phyloP scores from a whole-genome alignment of 2,113 vertebrate species.

The Mirza zaza region DNA sequence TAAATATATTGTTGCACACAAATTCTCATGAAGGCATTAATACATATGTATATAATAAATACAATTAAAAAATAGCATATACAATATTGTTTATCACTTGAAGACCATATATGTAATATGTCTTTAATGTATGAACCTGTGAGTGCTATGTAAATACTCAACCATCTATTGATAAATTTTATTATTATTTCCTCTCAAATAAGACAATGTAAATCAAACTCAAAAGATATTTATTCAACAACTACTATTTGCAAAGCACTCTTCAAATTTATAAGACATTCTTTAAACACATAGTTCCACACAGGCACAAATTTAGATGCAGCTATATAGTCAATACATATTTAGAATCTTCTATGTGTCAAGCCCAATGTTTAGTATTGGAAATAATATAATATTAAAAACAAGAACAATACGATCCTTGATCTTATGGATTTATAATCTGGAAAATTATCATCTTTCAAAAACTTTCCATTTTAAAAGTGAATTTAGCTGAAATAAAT shows the following conservation, averaged over 20 bases:
- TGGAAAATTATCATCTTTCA: neutral
- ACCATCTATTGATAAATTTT: neutral
- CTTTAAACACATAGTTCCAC: neutral
- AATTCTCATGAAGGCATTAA: neutral
- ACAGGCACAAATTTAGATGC: neutral
- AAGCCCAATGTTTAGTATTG: neutral
- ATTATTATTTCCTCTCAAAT: neutral
- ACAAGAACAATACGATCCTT: neutral
- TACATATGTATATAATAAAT: neutral
- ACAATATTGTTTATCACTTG: neutral
- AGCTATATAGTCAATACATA: neutral
- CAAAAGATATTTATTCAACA: neutral
- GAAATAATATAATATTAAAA: neutral
- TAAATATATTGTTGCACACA: neutral
- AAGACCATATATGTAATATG: neutral
- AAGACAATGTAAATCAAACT: neutral
- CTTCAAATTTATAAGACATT: neutral
- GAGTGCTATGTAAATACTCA: neutral
- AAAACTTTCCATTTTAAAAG: neutral
- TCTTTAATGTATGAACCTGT: neutral
- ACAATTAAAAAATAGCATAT: neutral
- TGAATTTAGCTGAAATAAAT: neutral
- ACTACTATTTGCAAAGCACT: neutral
- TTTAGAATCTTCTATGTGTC: neutral
- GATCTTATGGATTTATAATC: neutral